Percentiles rank a stretch among this genome's conserved stretches.
These are phyloP conservation scores for Brenthis ino DNA, from an alignment of 2,888 invertebrate genomes.

Conservation along the genomic window DNA sequence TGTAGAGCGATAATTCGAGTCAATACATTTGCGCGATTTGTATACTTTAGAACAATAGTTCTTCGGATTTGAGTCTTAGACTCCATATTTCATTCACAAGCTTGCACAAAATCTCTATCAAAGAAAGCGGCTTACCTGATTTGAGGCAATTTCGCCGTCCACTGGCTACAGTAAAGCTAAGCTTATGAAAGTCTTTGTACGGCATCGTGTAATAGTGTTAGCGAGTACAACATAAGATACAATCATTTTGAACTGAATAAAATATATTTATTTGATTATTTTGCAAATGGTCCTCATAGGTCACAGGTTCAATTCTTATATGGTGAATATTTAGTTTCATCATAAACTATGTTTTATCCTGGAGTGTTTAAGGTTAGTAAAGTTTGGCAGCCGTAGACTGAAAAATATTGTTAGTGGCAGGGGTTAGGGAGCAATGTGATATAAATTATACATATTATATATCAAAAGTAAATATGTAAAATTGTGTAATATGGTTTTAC, in stretches of 20 bases:
- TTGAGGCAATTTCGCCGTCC: constrained; percentile 78
- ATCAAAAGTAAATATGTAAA: too few species aligned
- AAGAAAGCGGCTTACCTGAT: constrained; percentile 77
- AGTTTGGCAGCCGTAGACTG: too few species aligned
- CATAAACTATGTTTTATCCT: too few species aligned
- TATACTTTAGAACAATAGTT: constrained; percentile 3
- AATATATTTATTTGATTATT: neutral
- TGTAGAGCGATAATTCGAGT: neutral
- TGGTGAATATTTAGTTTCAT: too few species aligned
- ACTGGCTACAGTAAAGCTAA: constrained; percentile 70
- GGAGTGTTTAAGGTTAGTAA: too few species aligned
- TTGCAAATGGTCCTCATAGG: too few species aligned
- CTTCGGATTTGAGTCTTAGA: neutral
- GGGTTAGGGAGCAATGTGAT: too few species aligned
- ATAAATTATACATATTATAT: too few species aligned
- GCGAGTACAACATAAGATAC: constrained; percentile 30
- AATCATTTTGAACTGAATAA: constrained; percentile 21
- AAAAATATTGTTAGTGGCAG: too few species aligned
- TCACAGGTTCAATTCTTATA: too few species aligned
- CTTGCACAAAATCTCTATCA: constrained; percentile 53
- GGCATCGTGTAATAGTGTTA: constrained; percentile 43
- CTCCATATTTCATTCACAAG: constrained; percentile 38
- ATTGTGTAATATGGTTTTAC: too few species aligned
- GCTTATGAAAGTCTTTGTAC: constrained; percentile 67
- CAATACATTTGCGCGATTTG: neutral